phyloP scores from a whole-genome alignment of 1,140 invertebrate genomes.

The Pomacea maculata region DNA sequence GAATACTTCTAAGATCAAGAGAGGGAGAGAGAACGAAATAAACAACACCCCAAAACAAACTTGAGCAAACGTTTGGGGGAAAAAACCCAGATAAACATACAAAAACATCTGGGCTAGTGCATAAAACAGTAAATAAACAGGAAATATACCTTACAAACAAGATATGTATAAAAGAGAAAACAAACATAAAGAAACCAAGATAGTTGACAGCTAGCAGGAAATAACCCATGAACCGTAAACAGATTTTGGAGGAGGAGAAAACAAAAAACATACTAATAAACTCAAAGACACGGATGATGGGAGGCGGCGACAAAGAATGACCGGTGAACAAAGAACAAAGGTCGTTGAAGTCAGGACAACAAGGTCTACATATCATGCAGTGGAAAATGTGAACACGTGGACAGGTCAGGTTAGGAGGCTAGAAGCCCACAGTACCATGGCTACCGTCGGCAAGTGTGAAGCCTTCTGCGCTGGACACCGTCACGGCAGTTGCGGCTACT shows the following conservation, averaged over 20 bases:
- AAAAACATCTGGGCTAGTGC: neutral
- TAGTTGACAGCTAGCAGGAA: neutral
- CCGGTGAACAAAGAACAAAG: neutral
- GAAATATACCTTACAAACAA: too few species aligned
- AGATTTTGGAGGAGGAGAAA: neutral
- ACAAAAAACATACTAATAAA: neutral
- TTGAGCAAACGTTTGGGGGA: too few species aligned
- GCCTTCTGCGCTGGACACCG: conserved; percentile 60
- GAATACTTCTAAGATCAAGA: too few species aligned
- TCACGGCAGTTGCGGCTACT: conserved; percentile 62
- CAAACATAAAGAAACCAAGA: too few species aligned
- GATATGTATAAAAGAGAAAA: too few species aligned
- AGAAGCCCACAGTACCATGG: neutral
- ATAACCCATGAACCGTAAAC: neutral
- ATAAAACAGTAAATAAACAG: too few species aligned
- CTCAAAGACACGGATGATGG: neutral
- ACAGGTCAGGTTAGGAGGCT: neutral
- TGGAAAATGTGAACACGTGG: too few species aligned
- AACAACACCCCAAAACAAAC: too few species aligned
- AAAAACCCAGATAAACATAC: neutral
- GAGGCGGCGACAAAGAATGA: neutral
- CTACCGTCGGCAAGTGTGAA: conserved; percentile 47
- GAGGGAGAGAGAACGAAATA: too few species aligned
- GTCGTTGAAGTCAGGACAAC: too few species aligned
- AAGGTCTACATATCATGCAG: too few species aligned